Evolutionary conservation across 1,140 invertebrate species (phyloP).

Genomic region (Zophobas morio): DNA sequence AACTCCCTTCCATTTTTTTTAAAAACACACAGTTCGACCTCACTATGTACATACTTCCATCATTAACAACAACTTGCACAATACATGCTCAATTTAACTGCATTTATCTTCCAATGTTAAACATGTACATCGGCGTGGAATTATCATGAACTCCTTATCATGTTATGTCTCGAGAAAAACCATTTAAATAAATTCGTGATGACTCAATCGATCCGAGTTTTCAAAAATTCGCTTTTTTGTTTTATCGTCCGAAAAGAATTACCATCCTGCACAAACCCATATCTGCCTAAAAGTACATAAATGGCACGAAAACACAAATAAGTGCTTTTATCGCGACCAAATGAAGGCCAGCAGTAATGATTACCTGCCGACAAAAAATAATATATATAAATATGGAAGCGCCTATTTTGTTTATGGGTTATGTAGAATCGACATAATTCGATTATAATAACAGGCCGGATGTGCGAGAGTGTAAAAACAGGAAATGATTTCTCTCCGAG

Average conservation of each 20-base stretch:
- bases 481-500: conserved; percentile 28
- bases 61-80: background rate
- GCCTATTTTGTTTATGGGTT: background rate
- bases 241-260: background rate
- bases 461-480: conserved; percentile 18
- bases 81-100: background rate
- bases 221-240: background rate
- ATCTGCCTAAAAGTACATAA: conserved; percentile 17
- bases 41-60: too few relatives aligned
- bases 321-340: conserved; percentile 14
- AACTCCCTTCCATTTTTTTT: too few relatives aligned
- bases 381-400: conserved; percentile 3
- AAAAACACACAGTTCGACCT: too few relatives aligned
- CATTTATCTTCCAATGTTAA: background rate
- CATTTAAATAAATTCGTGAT: background rate
- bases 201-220: background rate
- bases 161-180: conserved; percentile 4
- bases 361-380: conserved; percentile 18
- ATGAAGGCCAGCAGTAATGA: conserved; percentile 6
- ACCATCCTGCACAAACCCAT: background rate
- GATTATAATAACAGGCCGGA: conserved; percentile 30
- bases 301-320: conserved; percentile 32
- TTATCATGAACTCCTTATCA: conserved; percentile 8
- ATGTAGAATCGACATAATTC: background rate
- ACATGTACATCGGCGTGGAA: background rate